Percentiles rank a stretch among this genome's conserved stretches.
Conservation (phyloP, 2,113 vertebrate species). For the Ptychochromis oligacanthus region DNA sequence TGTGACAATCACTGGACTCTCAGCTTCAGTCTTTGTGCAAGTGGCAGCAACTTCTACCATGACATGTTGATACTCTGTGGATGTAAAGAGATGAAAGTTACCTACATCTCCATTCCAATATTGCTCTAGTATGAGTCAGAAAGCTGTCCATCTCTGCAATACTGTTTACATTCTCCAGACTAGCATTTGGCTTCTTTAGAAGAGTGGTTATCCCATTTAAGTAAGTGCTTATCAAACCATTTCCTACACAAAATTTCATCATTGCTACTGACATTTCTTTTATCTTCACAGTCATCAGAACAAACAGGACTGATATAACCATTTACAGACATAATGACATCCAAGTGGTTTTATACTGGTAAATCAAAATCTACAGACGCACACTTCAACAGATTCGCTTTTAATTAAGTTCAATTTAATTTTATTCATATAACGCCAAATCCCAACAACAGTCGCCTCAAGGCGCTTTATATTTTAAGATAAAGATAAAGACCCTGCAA, state of each 20-base stretch:
- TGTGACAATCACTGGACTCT: background rate
- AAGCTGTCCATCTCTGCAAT: background rate
- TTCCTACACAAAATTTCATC: background rate
- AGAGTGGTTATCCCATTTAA: background rate
- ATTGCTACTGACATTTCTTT: background rate
- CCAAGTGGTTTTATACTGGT: background rate
- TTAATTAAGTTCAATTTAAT: too few species aligned
- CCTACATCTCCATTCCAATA: background rate
- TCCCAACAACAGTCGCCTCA: too few species aligned
- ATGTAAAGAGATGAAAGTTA: constrained; percentile 26
- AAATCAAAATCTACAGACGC: too few species aligned
- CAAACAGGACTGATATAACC: background rate
- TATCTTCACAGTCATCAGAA: background rate
- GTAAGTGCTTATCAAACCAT: too few species aligned
- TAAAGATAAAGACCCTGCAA: too few species aligned
- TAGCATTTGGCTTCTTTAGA: background rate
- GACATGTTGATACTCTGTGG: constrained; percentile 38
- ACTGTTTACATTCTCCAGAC: background rate
- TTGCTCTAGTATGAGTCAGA: background rate
- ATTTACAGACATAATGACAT: background rate
- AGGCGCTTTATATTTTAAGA: too few species aligned
- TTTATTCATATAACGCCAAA: too few species aligned
- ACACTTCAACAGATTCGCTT: background rate
- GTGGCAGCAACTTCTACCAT: background rate
- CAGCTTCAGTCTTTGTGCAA: constrained; percentile 11